These are phyloP conservation scores for Mesochorus sp. DNA, from an alignment of 2,888 invertebrate species.

Conservation along the genomic window DNA sequence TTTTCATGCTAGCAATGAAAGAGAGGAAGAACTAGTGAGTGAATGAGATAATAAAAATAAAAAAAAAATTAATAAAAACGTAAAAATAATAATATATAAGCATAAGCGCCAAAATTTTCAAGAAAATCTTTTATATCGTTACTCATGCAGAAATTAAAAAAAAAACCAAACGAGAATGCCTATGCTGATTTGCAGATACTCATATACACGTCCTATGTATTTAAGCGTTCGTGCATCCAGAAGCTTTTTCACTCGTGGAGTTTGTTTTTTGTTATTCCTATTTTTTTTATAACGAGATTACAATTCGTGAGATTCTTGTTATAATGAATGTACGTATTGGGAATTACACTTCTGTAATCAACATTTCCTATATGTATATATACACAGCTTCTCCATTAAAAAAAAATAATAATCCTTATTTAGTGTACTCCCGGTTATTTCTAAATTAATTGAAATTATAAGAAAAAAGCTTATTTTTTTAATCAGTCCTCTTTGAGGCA, in stretches of 20 bases:
- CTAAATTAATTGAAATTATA: too few species aligned
- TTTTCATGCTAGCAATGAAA: background rate
- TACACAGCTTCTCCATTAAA: too few species aligned
- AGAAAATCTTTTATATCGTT: background rate
- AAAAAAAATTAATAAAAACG: background rate
- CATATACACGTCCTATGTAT: background rate
- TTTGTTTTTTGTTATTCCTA: background rate
- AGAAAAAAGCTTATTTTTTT: too few species aligned
- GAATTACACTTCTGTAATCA: background rate
- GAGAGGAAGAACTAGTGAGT: constrained; percentile 1
- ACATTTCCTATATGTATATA: background rate
- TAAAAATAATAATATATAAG: background rate
- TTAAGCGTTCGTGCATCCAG: background rate
- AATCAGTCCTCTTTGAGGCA: too few species aligned
- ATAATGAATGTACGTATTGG: background rate
- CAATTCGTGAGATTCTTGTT: background rate
- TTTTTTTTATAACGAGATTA: background rate
- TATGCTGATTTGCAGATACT: background rate
- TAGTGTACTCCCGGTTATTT: too few species aligned
- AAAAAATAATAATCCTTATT: too few species aligned
- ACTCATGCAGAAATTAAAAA: background rate
- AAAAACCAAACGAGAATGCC: background rate
- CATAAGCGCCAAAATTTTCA: background rate
- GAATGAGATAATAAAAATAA: background rate
- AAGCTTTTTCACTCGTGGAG: background rate